Base-by-base conservation (phyloP, 1,140 invertebrate genomes). In the Nephotettix cincticeps region DNA sequence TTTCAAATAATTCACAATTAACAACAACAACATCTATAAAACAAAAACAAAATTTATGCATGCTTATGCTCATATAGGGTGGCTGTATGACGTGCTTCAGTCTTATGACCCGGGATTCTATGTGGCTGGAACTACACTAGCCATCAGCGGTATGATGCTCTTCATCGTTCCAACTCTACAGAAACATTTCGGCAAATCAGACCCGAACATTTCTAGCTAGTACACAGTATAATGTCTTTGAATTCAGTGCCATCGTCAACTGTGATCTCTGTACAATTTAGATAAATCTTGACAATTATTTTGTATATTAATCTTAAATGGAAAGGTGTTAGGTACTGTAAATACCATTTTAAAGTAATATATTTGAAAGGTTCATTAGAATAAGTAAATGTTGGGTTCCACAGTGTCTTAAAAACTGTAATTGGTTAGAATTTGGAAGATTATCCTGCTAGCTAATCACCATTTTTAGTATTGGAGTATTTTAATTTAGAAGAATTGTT, bases 71-170 rank as follows among this genome's bases (percentile, higher is more conserved):
- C 74, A 81, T 83, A 11, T 80, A 96, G 95, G 95, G 71, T 90
- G 84, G 82, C 79, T 97, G 64, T 94, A 88, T 77, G 95, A 97
- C 77, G 79, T 81, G 0, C 83, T 89, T 6, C 71, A 85, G n/a
- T 92, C 92, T 3, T 97, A 96, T 80, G 83, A 93, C 77, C 89
- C 90, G 17, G 93, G 91, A 1, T 98, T 97, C 80, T 88, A 89
- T 69, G 83, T 95, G 43, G 90, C 93, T 9, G 96, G 95, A 1
- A 78, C 85, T 1, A 90, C 92, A 79, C 95, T 98, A 51, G 88
- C 90, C 0, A 64, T 95, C 23, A 96, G 94, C 81, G 96, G 97
- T 11, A 23, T 94, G 4, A 94, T 98, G 82, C 84, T 98, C 45
- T 98, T 95, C 80, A 79, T 88, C 54, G 92, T 98, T 77, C 95